These are phyloP conservation scores for Labeo catla DNA, from an alignment of 2,113 vertebrate species.

Conservation along the genomic window DNA sequence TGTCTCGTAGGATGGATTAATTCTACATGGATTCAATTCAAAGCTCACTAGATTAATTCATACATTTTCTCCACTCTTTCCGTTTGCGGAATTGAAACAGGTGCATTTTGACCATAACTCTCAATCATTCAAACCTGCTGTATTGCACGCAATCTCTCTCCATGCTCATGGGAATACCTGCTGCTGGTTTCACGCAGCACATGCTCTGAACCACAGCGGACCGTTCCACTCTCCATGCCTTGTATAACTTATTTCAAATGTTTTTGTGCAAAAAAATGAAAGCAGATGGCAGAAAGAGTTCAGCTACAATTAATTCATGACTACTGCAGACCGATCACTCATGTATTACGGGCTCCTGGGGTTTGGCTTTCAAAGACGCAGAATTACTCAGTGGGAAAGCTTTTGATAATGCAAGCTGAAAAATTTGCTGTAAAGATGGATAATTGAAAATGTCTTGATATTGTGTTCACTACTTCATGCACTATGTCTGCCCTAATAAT, in stretches of 20 bases:
- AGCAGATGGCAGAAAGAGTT: slow-evolving; percentile 23
- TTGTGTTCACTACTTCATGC: neutral
- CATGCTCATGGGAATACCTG: slow-evolving; percentile 46
- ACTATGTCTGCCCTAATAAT: neutral
- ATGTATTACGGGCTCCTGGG: slow-evolving; percentile 29
- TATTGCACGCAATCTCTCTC: slow-evolving; percentile 61
- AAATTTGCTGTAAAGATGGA: slow-evolving; percentile 33
- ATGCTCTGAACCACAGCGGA: slow-evolving; percentile 18
- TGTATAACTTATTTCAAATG: slow-evolving; percentile 42
- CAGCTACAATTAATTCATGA: slow-evolving; percentile 53
- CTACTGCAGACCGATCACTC: slow-evolving; percentile 46
- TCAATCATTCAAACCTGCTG: slow-evolving; percentile 61
- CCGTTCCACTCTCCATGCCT: slow-evolving; percentile 28
- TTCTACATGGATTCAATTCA: slow-evolving; percentile 55
- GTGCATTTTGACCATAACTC: slow-evolving; percentile 53
- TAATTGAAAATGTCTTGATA: slow-evolving; percentile 39
- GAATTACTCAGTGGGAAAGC: slow-evolving; percentile 43
- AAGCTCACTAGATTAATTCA: neutral
- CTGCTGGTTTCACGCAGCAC: slow-evolving; percentile 6
- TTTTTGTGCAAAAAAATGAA: slow-evolving; percentile 46
- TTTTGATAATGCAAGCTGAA: slow-evolving; percentile 46
- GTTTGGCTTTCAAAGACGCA: slow-evolving; percentile 28
- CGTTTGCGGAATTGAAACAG: slow-evolving; percentile 35
- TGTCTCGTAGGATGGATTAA: slow-evolving; percentile 46
- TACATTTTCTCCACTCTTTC: neutral